phyloP scores from a whole-genome alignment of 2,797 vertebrate species.

The Antrozous pallidus region DNA sequence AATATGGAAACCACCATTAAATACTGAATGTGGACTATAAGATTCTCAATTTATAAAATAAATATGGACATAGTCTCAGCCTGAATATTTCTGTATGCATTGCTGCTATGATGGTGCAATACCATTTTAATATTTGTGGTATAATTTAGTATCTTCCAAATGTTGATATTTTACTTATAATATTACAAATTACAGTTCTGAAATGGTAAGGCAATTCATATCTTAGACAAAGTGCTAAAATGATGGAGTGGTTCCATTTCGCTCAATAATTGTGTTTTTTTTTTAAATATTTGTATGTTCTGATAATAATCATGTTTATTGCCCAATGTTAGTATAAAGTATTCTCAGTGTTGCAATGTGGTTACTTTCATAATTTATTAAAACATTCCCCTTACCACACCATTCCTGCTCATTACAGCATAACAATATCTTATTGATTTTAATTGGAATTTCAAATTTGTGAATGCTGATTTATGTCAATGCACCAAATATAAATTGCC shows the following conservation, averaged over 20 bases:
- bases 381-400: not conserved
- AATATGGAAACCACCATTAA: not conserved
- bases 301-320: slow-evolving; percentile 79
- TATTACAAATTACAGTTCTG: slow-evolving; percentile 77
- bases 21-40: not conserved
- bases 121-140: slow-evolving; percentile 55
- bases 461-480: slow-evolving; percentile 69
- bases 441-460: slow-evolving; percentile 75
- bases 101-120: slow-evolving; percentile 25
- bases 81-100: slow-evolving; percentile 28
- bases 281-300: slow-evolving; percentile 76
- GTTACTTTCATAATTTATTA: slow-evolving; percentile 75
- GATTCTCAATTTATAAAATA: slow-evolving; percentile 52
- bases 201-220: slow-evolving; percentile 73
- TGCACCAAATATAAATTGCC: slow-evolving; percentile 53
- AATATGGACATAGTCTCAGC: slow-evolving; percentile 60
- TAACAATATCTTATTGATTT: slow-evolving; percentile 68
- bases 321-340: slow-evolving; percentile 68
- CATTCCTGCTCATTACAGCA: slow-evolving; percentile 55
- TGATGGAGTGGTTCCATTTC: slow-evolving; percentile 75
- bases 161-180: slow-evolving; percentile 71
- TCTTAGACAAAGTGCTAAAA: slow-evolving; percentile 65
- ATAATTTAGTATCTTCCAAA: slow-evolving; percentile 62
- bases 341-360: slow-evolving; percentile 64
- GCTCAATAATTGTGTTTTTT: slow-evolving; percentile 69